Conservation (phyloP, 2,888 invertebrate species). For the Drosophila diplacantha region DNA sequence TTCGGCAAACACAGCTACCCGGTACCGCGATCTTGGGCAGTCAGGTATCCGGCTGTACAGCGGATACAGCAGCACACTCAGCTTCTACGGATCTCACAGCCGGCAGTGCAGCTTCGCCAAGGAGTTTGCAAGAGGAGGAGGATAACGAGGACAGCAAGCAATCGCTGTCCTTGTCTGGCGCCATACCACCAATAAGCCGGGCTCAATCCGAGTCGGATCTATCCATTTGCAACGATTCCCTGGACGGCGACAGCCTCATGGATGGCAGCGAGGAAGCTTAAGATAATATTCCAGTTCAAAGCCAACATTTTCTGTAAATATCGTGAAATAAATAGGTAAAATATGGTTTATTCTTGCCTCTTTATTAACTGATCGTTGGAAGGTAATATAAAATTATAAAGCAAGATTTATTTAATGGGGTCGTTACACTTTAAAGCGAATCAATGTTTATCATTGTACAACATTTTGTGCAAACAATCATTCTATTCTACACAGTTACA, state of each 20-base stretch:
- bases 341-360: conserved; percentile 23
- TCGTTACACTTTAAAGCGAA: background rate
- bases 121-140: conserved; percentile 63
- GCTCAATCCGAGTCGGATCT: conserved; percentile 76
- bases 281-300: conserved; percentile 18
- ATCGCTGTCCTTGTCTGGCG: conserved; percentile 53
- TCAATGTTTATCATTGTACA: background rate
- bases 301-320: conserved; percentile 53
- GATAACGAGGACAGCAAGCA: conserved; percentile 73
- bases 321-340: conserved; percentile 51
- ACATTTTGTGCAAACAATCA: background rate
- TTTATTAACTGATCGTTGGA: background rate
- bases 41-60: conserved; percentile 21
- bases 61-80: conserved; percentile 19
- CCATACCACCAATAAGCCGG: conserved; percentile 53
- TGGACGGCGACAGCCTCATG: conserved; percentile 75
- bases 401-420: no score
- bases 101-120: conserved; percentile 56
- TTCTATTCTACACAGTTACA: background rate
- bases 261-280: conserved; percentile 76
- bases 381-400: background rate
- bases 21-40: conserved; percentile 37
- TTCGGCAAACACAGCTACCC: conserved; percentile 76
- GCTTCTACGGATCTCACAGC: conserved; percentile 33
- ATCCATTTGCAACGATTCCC: conserved; percentile 77